These are phyloP conservation scores for Drepana arcuata DNA, from an alignment of 1,140 invertebrate genomes.

Conservation along the genomic window DNA sequence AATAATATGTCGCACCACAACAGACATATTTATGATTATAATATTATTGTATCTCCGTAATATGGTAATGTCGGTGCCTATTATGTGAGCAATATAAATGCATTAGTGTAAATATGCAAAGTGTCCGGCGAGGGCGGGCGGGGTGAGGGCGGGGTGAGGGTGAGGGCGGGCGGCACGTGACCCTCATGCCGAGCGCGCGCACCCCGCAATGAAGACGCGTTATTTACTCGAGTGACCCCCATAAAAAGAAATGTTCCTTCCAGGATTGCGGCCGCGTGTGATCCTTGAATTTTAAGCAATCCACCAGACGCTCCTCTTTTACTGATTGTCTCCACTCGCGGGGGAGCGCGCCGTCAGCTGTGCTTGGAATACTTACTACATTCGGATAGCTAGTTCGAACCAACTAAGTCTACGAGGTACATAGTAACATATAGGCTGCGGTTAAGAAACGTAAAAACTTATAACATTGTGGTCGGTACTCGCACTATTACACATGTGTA, in stretches of 20 bases:
- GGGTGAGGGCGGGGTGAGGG: background rate
- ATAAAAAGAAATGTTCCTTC: slow-evolving; percentile 44
- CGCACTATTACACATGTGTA: no score
- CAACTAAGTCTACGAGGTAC: no score
- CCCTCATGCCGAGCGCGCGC: slow-evolving; percentile 13
- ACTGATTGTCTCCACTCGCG: no score
- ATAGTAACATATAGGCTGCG: no score
- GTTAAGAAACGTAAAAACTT: no score
- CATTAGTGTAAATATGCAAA: slow-evolving; percentile 12
- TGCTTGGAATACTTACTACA: no score
- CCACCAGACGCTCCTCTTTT: slow-evolving; percentile 34
- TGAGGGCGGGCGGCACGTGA: slow-evolving; percentile 18
- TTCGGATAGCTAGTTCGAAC: no score
- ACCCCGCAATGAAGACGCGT: slow-evolving; percentile 33
- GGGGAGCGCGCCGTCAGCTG: no score
- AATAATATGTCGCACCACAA: no score
- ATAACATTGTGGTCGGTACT: no score
- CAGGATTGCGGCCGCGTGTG: slow-evolving; percentile 39
- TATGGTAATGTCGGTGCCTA: background rate
- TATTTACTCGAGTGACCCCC: slow-evolving; percentile 53
- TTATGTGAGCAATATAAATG: slow-evolving; percentile 3
- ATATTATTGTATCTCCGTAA: no score
- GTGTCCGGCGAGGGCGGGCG: slow-evolving; percentile 8
- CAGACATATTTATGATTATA: no score
- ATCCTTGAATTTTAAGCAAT: slow-evolving; percentile 53